Conservation (phyloP, 2,113 vertebrate species). For the Cinclus mexicanus region DNA sequence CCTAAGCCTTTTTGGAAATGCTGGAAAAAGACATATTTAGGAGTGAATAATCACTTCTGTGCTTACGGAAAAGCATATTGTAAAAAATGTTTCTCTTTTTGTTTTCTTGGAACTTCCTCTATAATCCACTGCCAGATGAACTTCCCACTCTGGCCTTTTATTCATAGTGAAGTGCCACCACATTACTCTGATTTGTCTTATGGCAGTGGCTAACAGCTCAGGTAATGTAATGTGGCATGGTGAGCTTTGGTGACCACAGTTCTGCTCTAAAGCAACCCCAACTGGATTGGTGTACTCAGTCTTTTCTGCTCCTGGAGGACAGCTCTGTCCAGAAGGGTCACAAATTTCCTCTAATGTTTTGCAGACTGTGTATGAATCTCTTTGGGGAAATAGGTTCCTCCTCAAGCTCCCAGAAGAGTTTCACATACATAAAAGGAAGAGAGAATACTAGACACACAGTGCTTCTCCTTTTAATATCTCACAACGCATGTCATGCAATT, state of each 20-base stretch:
- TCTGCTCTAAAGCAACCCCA: not conserved
- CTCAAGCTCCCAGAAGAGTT: not conserved
- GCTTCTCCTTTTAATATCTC: not conserved
- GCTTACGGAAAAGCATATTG: not conserved
- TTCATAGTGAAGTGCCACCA: not conserved
- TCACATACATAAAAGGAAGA: not conserved
- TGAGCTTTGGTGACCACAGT: not conserved
- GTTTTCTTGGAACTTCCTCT: not conserved
- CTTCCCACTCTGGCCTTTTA: not conserved
- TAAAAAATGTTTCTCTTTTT: not conserved
- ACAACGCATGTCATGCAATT: not conserved
- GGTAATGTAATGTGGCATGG: not conserved
- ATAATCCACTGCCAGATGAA: not conserved
- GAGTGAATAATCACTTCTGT: not conserved
- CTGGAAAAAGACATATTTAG: not conserved
- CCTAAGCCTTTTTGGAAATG: not conserved
- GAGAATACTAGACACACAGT: not conserved
- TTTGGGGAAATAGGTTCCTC: not conserved
- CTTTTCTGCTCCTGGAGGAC: not conserved
- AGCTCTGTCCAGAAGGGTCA: not conserved
- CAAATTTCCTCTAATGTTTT: not conserved
- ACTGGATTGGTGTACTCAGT: accelerated
- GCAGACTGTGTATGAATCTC: not conserved
- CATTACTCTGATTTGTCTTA: not conserved
- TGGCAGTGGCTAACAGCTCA: not conserved